A percentile compares a stretch with the other conserved stretches of the same genome.
phyloP scores from a whole-genome alignment of 2,888 invertebrate species.

The Nemapogon koenigi region DNA sequence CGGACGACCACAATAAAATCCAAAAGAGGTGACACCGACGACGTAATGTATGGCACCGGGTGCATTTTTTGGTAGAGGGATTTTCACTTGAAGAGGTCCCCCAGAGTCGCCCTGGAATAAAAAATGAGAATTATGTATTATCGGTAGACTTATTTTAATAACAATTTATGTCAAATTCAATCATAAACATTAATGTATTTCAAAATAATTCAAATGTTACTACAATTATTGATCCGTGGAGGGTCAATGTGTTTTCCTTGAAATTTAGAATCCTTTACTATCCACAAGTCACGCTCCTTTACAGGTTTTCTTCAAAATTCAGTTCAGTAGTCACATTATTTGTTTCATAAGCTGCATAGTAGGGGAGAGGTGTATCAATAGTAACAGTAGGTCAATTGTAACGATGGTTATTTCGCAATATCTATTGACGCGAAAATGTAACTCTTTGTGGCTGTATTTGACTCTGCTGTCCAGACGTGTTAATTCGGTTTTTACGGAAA shows the following conservation, averaged over 20 bases:
- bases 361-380: too few species aligned
- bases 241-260: not conserved
- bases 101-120: constrained; percentile 21
- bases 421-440: too few species aligned
- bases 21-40: constrained; percentile 21
- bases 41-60: constrained; percentile 14
- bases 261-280: not conserved
- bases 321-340: too few species aligned
- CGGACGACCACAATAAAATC: constrained; percentile 17
- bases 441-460: too few species aligned
- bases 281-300: too few species aligned
- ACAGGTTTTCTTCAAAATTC: too few species aligned
- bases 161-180: not conserved
- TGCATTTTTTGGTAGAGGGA: constrained; percentile 3
- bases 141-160: not conserved
- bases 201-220: not conserved
- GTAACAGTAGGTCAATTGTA: too few species aligned
- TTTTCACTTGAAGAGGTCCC: constrained; percentile 19
- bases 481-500: too few species aligned
- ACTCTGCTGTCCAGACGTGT: too few species aligned
- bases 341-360: too few species aligned
- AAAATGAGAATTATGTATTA: not conserved
- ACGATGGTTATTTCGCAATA: too few species aligned
- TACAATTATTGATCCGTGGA: not conserved
- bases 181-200: not conserved